Conservation (phyloP, 1,140 invertebrate species). For the Zaprionus gabonicus region DNA sequence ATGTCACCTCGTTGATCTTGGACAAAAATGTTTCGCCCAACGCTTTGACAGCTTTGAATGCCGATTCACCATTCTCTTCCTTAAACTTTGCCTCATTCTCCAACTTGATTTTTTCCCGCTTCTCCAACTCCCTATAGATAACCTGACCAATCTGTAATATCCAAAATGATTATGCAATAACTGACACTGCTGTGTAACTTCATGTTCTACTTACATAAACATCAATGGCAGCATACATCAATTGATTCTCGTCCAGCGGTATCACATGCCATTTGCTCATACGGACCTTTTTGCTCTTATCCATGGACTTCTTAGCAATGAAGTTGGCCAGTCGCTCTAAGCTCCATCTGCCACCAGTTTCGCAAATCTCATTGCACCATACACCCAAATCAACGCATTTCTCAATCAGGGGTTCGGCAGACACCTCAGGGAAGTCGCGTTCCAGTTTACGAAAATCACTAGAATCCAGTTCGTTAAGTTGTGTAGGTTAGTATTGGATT, state of each 20-base stretch:
- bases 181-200: background rate
- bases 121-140: slow-evolving; percentile 73
- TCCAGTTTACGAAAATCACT: slow-evolving; percentile 88
- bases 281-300: slow-evolving; percentile 86
- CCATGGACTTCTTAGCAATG: slow-evolving; percentile 85
- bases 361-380: slow-evolving; percentile 86
- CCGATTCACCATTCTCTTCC: slow-evolving; percentile 74
- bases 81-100: slow-evolving; percentile 70
- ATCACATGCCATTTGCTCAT: slow-evolving; percentile 87
- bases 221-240: slow-evolving; percentile 88
- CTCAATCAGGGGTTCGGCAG: slow-evolving; percentile 85
- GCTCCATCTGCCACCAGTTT: slow-evolving; percentile 87
- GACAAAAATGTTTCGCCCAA: slow-evolving; percentile 65
- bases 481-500: background rate
- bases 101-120: slow-evolving; percentile 61
- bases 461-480: background rate
- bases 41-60: slow-evolving; percentile 75
- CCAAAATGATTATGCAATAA: background rate
- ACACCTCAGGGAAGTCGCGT: slow-evolving; percentile 87
- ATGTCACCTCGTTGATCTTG: slow-evolving; percentile 61
- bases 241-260: slow-evolving; percentile 86
- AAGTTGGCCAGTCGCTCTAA: slow-evolving; percentile 86
- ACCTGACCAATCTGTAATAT: slow-evolving; percentile 77
- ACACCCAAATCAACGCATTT: slow-evolving; percentile 87
- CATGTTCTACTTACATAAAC: slow-evolving; percentile 86